Percentiles rank a stretch among this genome's conserved stretches.
Conservation (phyloP, 2,888 invertebrate species). For the Eretmocerus hayati region DNA sequence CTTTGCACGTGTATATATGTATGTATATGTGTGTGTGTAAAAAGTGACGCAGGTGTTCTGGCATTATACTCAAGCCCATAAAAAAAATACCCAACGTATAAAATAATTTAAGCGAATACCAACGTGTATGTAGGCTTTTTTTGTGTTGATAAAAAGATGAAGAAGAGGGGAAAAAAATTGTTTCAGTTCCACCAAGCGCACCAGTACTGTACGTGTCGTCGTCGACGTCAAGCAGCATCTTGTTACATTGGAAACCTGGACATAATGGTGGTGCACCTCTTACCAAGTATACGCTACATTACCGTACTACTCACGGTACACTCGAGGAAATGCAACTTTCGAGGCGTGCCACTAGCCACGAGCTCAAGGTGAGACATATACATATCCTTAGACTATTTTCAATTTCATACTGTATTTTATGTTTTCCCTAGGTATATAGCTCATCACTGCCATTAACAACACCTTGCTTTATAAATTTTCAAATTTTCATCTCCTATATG, state of each 20-base stretch:
- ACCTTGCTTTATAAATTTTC: constrained; percentile 6
- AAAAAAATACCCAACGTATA: no score
- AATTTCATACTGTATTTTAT: no score
- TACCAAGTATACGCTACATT: constrained; percentile 62
- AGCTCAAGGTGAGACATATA: constrained; percentile 58
- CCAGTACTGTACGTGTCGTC: constrained; percentile 69
- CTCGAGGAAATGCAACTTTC: constrained; percentile 58
- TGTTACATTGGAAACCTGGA: constrained; percentile 69
- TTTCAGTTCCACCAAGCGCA: constrained; percentile 63
- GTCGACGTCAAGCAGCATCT: constrained; percentile 67
- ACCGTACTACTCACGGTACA: constrained; percentile 59
- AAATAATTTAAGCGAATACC: no score
- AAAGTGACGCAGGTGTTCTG: no score
- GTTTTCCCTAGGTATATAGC: neutral
- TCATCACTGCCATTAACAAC: neutral
- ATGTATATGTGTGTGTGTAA: no score
- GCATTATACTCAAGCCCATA: no score
- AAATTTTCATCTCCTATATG: constrained; percentile 8
- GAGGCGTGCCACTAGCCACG: constrained; percentile 60
- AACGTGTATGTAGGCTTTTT: no score
- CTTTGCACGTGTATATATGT: no score
- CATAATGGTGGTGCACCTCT: constrained; percentile 64
- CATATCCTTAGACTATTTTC: no score
- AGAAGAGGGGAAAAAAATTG: no score
- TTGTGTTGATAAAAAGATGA: no score